Percentiles rank a stretch among this genome's conserved stretches.
These are phyloP conservation scores for Machaerirhynchus nigripectus DNA, from an alignment of 2,113 vertebrate genomes.

Conservation along the genomic window DNA sequence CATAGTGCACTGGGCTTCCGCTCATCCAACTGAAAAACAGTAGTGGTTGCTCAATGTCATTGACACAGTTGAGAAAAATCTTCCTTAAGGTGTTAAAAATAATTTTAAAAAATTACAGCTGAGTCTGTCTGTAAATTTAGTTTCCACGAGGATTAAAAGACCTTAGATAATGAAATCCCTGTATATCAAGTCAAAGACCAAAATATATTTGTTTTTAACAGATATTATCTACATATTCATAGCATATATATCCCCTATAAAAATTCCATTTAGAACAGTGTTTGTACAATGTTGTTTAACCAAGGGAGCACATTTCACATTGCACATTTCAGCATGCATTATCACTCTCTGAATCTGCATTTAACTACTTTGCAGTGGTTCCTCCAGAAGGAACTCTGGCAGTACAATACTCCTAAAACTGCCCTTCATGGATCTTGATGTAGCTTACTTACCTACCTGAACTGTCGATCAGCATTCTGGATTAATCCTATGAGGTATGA, in stretches of 20 bases:
- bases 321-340: not conserved
- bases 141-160: not conserved
- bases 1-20: conserved; percentile 73
- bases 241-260: not conserved
- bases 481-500: conserved; percentile 87
- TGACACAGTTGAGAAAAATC: not conserved
- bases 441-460: conserved; percentile 78
- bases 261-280: not conserved
- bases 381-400: not conserved
- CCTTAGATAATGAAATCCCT: not conserved
- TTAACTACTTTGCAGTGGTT: not conserved
- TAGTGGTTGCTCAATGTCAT: not conserved
- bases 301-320: not conserved
- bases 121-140: not conserved
- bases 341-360: not conserved
- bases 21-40: conserved; percentile 79
- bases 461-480: conserved; percentile 80
- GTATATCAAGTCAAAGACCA: not conserved
- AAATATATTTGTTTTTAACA: not conserved
- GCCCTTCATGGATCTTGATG: not conserved
- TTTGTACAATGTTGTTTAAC: not conserved
- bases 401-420: not conserved
- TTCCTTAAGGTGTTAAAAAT: not conserved
- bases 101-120: not conserved
- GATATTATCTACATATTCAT: not conserved